Percentiles rank a stretch among this genome's conserved stretches.
Evolutionary conservation across 2,797 vertebrate genomes (phyloP).

Genomic region (Cyclopterus lumpus): DNA sequence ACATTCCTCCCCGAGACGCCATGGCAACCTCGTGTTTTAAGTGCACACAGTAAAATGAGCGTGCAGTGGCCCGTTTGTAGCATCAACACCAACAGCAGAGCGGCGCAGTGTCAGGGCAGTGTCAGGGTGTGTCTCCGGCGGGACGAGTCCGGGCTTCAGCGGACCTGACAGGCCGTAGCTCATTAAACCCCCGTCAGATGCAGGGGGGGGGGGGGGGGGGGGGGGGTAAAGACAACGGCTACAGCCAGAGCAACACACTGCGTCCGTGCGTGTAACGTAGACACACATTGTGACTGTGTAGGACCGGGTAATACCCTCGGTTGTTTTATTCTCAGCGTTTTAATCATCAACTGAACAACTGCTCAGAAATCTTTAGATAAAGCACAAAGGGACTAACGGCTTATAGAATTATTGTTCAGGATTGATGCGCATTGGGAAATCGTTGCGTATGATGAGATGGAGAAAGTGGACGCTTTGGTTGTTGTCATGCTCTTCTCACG

Average conservation of each 20-base stretch:
- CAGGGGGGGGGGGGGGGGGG: no score
- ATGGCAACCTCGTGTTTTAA: slow-evolving; percentile 38
- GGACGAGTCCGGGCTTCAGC: slow-evolving; percentile 61
- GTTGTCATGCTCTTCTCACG: slow-evolving; percentile 20
- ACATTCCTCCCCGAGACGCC: neutral
- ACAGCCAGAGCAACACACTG: slow-evolving; percentile 35
- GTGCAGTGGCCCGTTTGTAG: slow-evolving; percentile 40
- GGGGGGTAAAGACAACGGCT: slow-evolving; percentile 75
- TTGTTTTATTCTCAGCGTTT: slow-evolving; percentile 74
- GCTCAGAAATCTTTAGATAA: slow-evolving; percentile 56
- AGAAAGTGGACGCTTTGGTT: slow-evolving; percentile 33
- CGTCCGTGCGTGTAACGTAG: slow-evolving; percentile 24
- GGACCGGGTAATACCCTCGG: slow-evolving; percentile 44
- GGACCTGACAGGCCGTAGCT: slow-evolving; percentile 73
- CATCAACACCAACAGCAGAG: slow-evolving; percentile 54
- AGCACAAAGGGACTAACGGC: slow-evolving; percentile 50
- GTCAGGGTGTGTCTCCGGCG: slow-evolving; percentile 56
- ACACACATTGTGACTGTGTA: slow-evolving; percentile 26
- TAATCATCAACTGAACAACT: slow-evolving; percentile 57
- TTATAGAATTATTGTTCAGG: slow-evolving; percentile 45
- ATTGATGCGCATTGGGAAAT: slow-evolving; percentile 18
- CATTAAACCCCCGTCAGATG: slow-evolving; percentile 77
- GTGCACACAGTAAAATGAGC: slow-evolving; percentile 42
- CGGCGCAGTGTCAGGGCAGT: slow-evolving; percentile 1
- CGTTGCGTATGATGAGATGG: slow-evolving; percentile 31